Percentiles rank a stretch among this genome's conserved stretches.
These are phyloP conservation scores for Sesia apiformis DNA, from an alignment of 2,888 invertebrate genomes.

Conservation along the genomic window DNA sequence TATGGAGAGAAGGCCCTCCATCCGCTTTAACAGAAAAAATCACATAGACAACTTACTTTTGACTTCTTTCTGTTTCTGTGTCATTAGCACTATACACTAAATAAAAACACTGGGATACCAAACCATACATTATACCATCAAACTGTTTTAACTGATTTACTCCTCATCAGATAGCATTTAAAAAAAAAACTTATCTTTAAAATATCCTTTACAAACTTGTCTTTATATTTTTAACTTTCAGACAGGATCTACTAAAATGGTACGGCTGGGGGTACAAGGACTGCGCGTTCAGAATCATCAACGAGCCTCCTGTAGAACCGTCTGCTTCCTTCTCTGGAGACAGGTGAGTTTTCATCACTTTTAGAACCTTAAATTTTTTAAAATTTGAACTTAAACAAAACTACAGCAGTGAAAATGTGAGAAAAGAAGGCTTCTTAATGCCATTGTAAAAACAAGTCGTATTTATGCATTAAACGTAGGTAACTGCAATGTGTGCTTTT, in stretches of 20 bases:
- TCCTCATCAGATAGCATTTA: neutral
- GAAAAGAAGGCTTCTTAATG: too few species aligned
- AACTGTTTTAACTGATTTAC: neutral
- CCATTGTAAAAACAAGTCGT: too few species aligned
- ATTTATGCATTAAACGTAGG: too few species aligned
- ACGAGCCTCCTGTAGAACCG: slow-evolving; percentile 24
- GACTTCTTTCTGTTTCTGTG: too few species aligned
- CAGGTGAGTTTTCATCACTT: slow-evolving; percentile 72
- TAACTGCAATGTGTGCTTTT: too few species aligned
- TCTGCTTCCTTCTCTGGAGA: slow-evolving; percentile 87
- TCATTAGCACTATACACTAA: too few species aligned
- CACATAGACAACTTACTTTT: too few species aligned
- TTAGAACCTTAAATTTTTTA: neutral
- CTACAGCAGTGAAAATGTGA: too few species aligned
- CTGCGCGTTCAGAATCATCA: slow-evolving; percentile 84
- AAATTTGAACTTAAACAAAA: too few species aligned
- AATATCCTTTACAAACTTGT: neutral
- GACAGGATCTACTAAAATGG: slow-evolving; percentile 96
- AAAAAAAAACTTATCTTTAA: neutral
- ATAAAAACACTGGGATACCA: too few species aligned
- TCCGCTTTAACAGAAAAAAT: too few species aligned
- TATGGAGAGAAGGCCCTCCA: too few species aligned
- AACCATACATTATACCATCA: neutral
- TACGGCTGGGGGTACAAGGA: slow-evolving; percentile 99
- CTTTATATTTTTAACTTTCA: slow-evolving; percentile 46